Conservation (phyloP, 2,113 vertebrate genomes). For the Cynocephalus volans region DNA sequence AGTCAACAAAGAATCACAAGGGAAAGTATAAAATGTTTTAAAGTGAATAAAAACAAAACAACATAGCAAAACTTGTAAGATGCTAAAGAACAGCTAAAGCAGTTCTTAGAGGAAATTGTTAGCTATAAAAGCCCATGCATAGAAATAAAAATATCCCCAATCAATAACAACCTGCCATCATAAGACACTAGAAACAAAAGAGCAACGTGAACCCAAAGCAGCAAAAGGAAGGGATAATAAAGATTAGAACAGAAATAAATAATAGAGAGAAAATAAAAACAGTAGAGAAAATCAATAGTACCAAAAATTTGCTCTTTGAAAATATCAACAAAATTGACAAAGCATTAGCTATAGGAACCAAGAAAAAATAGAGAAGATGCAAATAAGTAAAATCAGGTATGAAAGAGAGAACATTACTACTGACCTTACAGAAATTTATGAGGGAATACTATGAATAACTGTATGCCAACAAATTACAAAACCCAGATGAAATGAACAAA, state of each 20-base stretch:
- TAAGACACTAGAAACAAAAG: conserved; percentile 9
- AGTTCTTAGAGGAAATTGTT: neutral
- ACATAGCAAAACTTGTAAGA: neutral
- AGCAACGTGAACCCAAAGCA: neutral
- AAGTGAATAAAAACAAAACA: neutral
- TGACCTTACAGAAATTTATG: neutral
- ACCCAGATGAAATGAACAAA: neutral
- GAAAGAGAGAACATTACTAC: neutral
- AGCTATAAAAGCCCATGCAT: neutral
- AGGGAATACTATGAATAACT: neutral
- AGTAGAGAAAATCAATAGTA: neutral
- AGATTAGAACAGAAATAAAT: neutral
- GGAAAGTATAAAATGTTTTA: neutral
- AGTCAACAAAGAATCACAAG: neutral
- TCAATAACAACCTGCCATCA: neutral
- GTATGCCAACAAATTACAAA: neutral
- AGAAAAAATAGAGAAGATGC: neutral
- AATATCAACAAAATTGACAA: neutral
- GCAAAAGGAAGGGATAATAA: neutral
- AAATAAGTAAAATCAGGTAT: neutral
- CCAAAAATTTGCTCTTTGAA: neutral
- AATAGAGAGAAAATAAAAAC: neutral
- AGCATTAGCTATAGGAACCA: neutral
- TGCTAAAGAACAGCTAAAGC: neutral
- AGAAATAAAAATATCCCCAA: neutral